A percentile compares a stretch with the other conserved stretches of the same genome.
These are phyloP conservation scores for Pseudoips prasinana DNA, from an alignment of 2,888 invertebrate species.

Conservation along the genomic window DNA sequence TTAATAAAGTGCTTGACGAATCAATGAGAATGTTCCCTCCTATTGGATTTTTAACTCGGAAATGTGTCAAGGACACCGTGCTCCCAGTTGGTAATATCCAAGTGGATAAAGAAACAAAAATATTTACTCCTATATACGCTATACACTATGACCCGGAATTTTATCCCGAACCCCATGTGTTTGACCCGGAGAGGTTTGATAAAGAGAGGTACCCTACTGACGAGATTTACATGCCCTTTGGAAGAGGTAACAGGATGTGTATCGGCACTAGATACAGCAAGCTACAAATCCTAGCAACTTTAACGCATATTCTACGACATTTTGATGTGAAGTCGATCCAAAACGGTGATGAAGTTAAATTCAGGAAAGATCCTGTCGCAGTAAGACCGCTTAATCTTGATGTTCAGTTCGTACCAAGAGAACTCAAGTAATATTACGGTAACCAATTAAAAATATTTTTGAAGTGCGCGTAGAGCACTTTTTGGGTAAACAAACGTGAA, in stretches of 20 bases:
- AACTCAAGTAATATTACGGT: no score
- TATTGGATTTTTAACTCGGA: conserved; percentile 44
- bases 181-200: conserved; percentile 63
- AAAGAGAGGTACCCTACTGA: conserved; percentile 37
- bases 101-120: conserved; percentile 49
- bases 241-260: conserved; percentile 66
- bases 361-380: conserved; percentile 38
- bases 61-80: conserved; percentile 44
- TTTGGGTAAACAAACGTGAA: no score
- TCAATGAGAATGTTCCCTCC: conserved; percentile 52
- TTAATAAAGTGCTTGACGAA: conserved; percentile 52
- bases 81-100: conserved; percentile 55
- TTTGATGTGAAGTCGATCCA: conserved; percentile 37
- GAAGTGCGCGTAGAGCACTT: no score
- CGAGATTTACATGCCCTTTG: conserved; percentile 62
- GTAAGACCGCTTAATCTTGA: conserved; percentile 40
- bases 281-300: conserved; percentile 44
- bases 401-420: conserved; percentile 37
- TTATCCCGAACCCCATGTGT: conserved; percentile 62
- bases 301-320: conserved; percentile 41
- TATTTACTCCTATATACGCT: conserved; percentile 51
- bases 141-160: conserved; percentile 62
- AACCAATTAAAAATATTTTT: no score
- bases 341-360: conserved; percentile 32
- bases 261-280: conserved; percentile 58